phyloP scores from a whole-genome alignment of 2,797 vertebrate species.

The Myiothlypis chrysogaster region DNA sequence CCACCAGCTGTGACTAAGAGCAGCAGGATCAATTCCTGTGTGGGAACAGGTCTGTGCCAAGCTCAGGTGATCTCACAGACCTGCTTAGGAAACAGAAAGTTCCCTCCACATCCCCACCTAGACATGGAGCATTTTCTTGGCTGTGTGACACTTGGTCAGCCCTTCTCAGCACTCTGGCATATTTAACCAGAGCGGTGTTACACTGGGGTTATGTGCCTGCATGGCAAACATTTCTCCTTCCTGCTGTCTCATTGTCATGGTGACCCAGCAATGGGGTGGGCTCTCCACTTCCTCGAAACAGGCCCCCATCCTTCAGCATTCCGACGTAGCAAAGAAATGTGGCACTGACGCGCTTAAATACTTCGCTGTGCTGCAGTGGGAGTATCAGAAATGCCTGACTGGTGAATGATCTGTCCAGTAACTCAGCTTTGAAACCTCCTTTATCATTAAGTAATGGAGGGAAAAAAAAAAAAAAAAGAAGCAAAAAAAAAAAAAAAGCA shows the following conservation, averaged over 20 bases:
- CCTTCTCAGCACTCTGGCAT: slow-evolving; percentile 27
- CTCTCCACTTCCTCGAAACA: slow-evolving; percentile 5
- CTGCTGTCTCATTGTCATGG: slow-evolving; percentile 69
- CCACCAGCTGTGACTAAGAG: neutral
- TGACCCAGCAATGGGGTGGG: slow-evolving; percentile 50
- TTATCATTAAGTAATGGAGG: neutral
- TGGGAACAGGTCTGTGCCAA: neutral
- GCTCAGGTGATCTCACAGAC: neutral
- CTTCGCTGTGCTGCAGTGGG: neutral
- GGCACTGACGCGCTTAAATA: neutral
- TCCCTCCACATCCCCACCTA: neutral
- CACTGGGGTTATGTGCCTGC: slow-evolving; percentile 49
- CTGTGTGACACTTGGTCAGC: neutral
- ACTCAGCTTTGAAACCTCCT: neutral
- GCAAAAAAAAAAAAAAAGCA: neutral
- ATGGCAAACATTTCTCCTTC: slow-evolving; percentile 63
- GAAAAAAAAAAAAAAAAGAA: neutral
- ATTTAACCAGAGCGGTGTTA: slow-evolving; percentile 55
- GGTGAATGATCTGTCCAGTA: neutral
- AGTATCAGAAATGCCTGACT: slow-evolving; percentile 1
- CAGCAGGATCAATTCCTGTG: neutral
- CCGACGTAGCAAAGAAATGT: slow-evolving; percentile 24
- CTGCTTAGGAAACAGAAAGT: neutral
- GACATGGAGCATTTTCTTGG: neutral
- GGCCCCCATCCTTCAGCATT: slow-evolving; percentile 28